A percentile compares a stretch with the other conserved stretches of the same genome.
Conservation (phyloP, 2,113 vertebrate species). For the Salvelinus alpinus region DNA sequence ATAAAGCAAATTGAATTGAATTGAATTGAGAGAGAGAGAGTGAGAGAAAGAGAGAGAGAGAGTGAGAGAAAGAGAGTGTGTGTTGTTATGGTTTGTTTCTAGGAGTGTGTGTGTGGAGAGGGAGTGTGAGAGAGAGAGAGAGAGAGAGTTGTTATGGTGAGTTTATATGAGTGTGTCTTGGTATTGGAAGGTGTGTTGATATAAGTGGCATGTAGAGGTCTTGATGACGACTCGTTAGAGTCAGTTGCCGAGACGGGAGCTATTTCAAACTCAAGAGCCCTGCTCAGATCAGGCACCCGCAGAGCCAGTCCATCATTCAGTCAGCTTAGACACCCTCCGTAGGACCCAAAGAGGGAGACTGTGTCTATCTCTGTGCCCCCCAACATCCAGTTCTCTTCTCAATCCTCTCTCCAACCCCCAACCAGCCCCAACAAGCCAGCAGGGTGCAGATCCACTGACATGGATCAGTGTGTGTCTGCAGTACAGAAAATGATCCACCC, state of each 20-base stretch:
- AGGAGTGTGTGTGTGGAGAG: no score
- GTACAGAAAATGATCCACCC: background rate
- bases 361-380: background rate
- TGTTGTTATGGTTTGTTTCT: no score
- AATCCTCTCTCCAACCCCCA: background rate
- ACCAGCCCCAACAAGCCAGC: background rate
- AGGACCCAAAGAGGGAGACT: constrained; percentile 15
- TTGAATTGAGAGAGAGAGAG: no score
- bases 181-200: background rate
- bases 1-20: no score
- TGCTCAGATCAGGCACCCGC: constrained; percentile 34
- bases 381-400: constrained; percentile 4
- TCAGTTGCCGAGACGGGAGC: background rate
- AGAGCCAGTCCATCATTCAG: constrained; percentile 36
- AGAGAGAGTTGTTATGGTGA: background rate
- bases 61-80: no score
- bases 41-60: no score
- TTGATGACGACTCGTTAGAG: background rate
- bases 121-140: no score
- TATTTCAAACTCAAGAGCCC: constrained; percentile 5
- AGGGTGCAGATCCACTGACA: background rate
- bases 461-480: background rate
- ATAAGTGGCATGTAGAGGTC: background rate
- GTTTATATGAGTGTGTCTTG: background rate
- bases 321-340: constrained; percentile 34